These are phyloP conservation scores for Idaea biselata DNA, from an alignment of 2,888 invertebrate genomes.

Conservation along the genomic window DNA sequence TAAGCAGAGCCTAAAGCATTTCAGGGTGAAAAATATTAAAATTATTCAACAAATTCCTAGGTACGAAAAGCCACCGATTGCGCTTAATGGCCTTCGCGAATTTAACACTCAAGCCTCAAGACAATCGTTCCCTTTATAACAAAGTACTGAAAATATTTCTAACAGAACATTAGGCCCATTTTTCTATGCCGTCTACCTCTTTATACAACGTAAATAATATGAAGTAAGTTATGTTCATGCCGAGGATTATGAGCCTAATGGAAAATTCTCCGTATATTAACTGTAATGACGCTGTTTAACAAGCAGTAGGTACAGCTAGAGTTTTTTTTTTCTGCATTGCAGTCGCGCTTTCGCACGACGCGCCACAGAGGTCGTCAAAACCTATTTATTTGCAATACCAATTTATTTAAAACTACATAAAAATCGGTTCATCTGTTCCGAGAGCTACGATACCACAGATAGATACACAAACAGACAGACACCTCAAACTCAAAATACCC, in stretches of 20 bases:
- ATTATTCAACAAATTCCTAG: background rate
- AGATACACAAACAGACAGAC: too few relatives aligned
- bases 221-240: background rate
- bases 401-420: too few relatives aligned
- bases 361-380: too few relatives aligned
- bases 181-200: slow-evolving; percentile 12
- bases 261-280: background rate
- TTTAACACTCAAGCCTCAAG: slow-evolving; percentile 43
- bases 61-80: background rate
- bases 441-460: background rate
- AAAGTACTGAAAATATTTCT: slow-evolving; percentile 35
- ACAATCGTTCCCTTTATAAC: slow-evolving; percentile 47
- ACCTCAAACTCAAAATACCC: too few relatives aligned
- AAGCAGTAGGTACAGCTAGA: background rate
- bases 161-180: slow-evolving; percentile 16
- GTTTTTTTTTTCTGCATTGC: background rate
- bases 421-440: too few relatives aligned
- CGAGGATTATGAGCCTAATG: slow-evolving; percentile 1
- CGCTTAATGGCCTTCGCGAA: slow-evolving; percentile 23
- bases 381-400: too few relatives aligned
- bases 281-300: background rate
- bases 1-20: background rate
- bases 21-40: background rate
- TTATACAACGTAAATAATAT: slow-evolving; percentile 1
- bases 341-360: too few relatives aligned